Base-by-base conservation (phyloP, 2,113 vertebrate species). In the Colistium nudipinnis region DNA sequence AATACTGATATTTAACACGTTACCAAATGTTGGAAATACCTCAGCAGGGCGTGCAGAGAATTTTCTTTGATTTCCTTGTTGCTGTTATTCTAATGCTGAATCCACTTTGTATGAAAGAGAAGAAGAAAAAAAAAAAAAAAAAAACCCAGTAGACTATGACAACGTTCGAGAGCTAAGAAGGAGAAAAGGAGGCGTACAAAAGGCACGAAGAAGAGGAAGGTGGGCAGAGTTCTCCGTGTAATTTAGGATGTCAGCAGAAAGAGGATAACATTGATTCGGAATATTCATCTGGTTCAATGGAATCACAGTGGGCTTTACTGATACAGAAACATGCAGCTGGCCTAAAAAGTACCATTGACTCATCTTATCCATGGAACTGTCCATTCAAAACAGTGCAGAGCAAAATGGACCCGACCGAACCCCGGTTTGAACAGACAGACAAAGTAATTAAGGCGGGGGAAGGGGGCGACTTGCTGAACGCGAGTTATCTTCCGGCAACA, bases 1-100 rank as follows among this genome's bases (percentile, higher is more conserved):
- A 77, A 61, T 44, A 53, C 7, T 59, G 19, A 62, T 64, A 75
- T 64, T 70, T 59, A 82, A 69, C 74, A 39, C 47, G 67, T 80
- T 62, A 10, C 28, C 53, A 24, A 6, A 25, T 63, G 70, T 62
- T 68, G 54, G 43, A 78, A 66, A 65, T 24, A n/a, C 35, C 10
- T 45, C 25, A 52, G 12, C 38, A 30, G 22, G 41, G 9, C 1
- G 53, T 8, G 31, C 13, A 30, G 4, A 67, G 3, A 25, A 17
- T 35, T 43, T 11, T 13, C 4, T 4, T 7, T 3, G 16, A 38
- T 31, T 17, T 27, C 7, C 60, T 28, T 14, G 52, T 36, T 47
- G n/a, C 28, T 11, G 2, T 20, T 39, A 5, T 59, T 54, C 14
- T 45, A 22, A 9, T 33, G 4, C 24, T 19, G 20, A n/a, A n/a